Evolutionary conservation across 2,888 invertebrate species (phyloP), one percentile per base, ranked within the genome.

Genomic region (Acanthoscelides obtectus): DNA sequence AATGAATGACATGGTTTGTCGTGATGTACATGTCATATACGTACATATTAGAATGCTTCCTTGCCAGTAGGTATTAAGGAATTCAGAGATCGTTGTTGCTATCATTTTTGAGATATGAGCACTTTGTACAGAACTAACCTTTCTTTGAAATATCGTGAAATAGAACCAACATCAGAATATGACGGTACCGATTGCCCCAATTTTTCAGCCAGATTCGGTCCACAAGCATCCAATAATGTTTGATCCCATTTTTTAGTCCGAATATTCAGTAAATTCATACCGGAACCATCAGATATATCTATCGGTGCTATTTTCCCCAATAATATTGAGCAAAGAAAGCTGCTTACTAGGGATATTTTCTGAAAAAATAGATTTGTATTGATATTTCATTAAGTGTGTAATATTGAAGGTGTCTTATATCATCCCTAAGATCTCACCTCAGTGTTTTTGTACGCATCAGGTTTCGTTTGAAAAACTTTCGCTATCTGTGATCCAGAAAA

Each of bases 401-500:
- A n/a, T n/a, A n/a, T n/a, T n/a, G n/a, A n/a, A n/a, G 63, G 12
- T 63, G 17, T 63, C 8, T 63, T 63, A 63, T 63, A 63, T 17
- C 8, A 63, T 63, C 17, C 63, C 63, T 17, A 63, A 63, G 63
- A 63, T 6, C 71, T 45, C 85, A 90, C 93, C 84, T 95, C 92
- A 0, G 97, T 93, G 69, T 90, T 90, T 77, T 90, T 88, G 83
- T 94, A 96, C 0, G 89, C 89, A 74, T 91, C 90, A 17, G 88
- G 89, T 77, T 90, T 90, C 0, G 88, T 90, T 80, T 93, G 91
- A 77, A 88, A 89, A 77, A 98, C 89, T 88, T 97, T 98, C 63
- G 94, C 92, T 80, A 99, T 98, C 87, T 99, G 99, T 2, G 94
- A 89, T 2, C 95, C 98, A 0, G 98, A 97, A 86, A 97, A 98